Base-by-base conservation (phyloP, 2,888 invertebrate genomes). In the Andrena bicolor region DNA sequence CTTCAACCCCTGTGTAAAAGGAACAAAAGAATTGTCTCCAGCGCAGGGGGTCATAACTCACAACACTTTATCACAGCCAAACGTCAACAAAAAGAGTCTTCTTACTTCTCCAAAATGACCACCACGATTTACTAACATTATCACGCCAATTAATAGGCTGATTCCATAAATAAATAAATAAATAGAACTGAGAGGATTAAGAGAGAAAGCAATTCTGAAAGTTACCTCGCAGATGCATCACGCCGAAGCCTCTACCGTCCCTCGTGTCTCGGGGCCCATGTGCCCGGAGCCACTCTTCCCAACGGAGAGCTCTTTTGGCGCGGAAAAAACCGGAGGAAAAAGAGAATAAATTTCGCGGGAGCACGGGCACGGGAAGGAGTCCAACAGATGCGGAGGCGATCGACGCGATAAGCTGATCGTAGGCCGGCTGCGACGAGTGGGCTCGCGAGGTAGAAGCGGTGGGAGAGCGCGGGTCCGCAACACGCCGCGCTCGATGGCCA, bases 401-500 rank as follows among this genome's bases (percentile, higher is more conserved):
- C 7, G 3, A 6, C 6, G 41, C 0, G 26, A 16, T 1, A 5
- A 56, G 23, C 6, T 7, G 23, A n/a, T 56, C 32, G 8, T n/a
- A 48, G 23, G 60, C 49, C 61, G 32, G 28, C 0, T 28, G 23
- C 13, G n/a, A 6, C 65, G 20, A 20, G 13, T n/a, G 8, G 30
- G 48, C 10, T 13, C 23, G 63, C n/a, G 23, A 13, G 48, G n/a
- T 30, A 13, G 49, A 26, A 28, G 28, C 28, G 7, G 49, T 35
- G n/a, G 26, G 48, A 5, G 32, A 23, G 16, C 30, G 0, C 7
- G 23, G 51, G 16, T 32, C 20, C 6, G 7, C n/a, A 64, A 53
- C 26, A 65, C 26, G 49, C 71, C 65, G 66, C 83, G 74, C 76
- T 82, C 82, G 84, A 72, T 79, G 83, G 85, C 81, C 85, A 80